A percentile compares a stretch with the other conserved stretches of the same genome.
These are phyloP conservation scores for Phymastichus coffea DNA, from an alignment of 1,140 invertebrate genomes.

Conservation along the genomic window DNA sequence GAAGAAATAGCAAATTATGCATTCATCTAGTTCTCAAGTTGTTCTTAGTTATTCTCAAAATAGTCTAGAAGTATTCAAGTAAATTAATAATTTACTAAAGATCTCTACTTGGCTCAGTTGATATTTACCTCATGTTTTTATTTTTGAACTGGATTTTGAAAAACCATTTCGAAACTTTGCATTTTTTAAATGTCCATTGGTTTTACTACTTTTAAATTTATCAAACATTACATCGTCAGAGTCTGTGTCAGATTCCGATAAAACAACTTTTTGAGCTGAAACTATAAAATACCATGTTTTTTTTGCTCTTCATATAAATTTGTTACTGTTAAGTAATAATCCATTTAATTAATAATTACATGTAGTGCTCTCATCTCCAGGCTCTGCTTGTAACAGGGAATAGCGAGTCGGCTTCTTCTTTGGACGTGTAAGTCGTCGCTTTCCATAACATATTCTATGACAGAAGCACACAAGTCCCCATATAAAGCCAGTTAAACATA, in stretches of 20 bases:
- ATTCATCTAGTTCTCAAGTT: conserved; percentile 15
- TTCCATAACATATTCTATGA: conserved; percentile 59
- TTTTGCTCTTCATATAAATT: background rate
- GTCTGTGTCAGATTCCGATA: conserved; percentile 52
- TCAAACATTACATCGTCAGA: conserved; percentile 54
- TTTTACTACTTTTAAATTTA: conserved; percentile 45
- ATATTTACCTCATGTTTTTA: conserved; percentile 47
- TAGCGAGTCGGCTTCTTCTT: conserved; percentile 53
- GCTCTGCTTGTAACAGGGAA: conserved; percentile 49
- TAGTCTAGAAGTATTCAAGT: background rate
- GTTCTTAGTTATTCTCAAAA: conserved; percentile 18
- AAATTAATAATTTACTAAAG: background rate
- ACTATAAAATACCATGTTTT: conserved; percentile 36
- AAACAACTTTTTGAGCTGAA: conserved; percentile 50
- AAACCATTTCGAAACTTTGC: conserved; percentile 49
- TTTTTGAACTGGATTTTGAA: conserved; percentile 40
- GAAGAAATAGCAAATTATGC: conserved; percentile 29
- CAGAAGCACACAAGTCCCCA: conserved; percentile 73
- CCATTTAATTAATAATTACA: conserved; percentile 39
- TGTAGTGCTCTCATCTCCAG: conserved; percentile 48
- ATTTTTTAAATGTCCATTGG: conserved; percentile 42
- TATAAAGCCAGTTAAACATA: conserved; percentile 64
- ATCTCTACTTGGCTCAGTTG: background rate
- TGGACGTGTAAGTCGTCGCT: conserved; percentile 43
- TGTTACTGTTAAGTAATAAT: too few relatives aligned